Conservation (phyloP, 2,888 invertebrate species). For the Athalia rosae region DNA sequence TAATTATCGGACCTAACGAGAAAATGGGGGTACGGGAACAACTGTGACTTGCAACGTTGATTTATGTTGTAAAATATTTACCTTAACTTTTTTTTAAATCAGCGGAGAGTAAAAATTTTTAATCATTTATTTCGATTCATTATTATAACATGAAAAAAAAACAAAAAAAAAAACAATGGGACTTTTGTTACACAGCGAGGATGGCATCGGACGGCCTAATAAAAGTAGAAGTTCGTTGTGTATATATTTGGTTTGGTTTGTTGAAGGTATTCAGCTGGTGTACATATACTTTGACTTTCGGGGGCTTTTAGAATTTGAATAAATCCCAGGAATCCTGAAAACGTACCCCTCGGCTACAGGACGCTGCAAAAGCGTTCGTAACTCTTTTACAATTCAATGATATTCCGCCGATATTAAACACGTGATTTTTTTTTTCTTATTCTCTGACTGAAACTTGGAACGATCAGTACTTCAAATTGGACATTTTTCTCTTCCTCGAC, state of each 20-base stretch:
- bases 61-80: no score
- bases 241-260: neutral
- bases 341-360: neutral
- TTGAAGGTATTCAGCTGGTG: neutral
- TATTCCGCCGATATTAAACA: neutral
- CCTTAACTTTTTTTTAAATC: no score
- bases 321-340: neutral
- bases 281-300: neutral
- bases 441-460: no score
- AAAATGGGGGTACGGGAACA: no score
- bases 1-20: no score
- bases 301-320: neutral
- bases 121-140: no score
- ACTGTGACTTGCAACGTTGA: no score
- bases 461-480: no score
- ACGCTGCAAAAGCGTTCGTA: neutral
- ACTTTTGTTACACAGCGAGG: neutral
- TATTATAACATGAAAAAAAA: neutral
- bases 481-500: no score
- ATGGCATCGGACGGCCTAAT: no score
- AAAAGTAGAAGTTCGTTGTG: neutral
- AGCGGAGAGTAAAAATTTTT: no score
- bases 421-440: neutral
- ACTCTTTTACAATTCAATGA: constrained; percentile 7
- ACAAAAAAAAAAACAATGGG: constrained; percentile 1